A percentile compares a stretch with the other conserved stretches of the same genome.
Evolutionary conservation across 2,888 invertebrate genomes (phyloP).

Genomic region (Ornithoptera priamus): DNA sequence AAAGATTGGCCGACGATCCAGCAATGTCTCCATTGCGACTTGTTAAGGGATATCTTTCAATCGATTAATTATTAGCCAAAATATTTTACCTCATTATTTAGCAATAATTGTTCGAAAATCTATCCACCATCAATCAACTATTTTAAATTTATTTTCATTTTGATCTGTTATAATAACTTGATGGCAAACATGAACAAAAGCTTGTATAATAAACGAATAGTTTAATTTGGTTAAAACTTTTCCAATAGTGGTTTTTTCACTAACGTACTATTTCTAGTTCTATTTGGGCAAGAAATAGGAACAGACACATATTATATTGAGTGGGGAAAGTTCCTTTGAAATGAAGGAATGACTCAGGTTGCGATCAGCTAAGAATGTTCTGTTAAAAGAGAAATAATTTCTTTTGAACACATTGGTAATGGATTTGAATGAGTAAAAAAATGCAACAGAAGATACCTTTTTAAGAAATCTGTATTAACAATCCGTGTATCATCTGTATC

Average conservation of each 20-base stretch:
- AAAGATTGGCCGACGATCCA: conserved; percentile 38
- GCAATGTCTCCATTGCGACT: conserved; percentile 28
- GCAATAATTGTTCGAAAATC: background rate
- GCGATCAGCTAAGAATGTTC: conserved; percentile 44
- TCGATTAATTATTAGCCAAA: background rate
- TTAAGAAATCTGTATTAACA: no score
- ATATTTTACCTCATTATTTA: background rate
- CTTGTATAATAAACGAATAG: background rate
- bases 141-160: no score
- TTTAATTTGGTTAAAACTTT: background rate
- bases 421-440: conserved; percentile 25
- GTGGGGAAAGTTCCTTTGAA: conserved; percentile 56
- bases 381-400: conserved; percentile 45
- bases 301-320: conserved; percentile 43
- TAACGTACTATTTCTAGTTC: conserved; percentile 13
- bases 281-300: conserved; percentile 26
- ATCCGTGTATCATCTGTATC: no score
- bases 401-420: conserved; percentile 34
- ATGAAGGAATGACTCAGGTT: conserved; percentile 43
- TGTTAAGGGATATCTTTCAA: background rate
- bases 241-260: no score
- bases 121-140: background rate
- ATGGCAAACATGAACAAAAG: background rate
- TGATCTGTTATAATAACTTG: no score
- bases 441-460: background rate